Conservation (phyloP, 2,113 vertebrate genomes). For the Chaetorhynchus papuensis region DNA sequence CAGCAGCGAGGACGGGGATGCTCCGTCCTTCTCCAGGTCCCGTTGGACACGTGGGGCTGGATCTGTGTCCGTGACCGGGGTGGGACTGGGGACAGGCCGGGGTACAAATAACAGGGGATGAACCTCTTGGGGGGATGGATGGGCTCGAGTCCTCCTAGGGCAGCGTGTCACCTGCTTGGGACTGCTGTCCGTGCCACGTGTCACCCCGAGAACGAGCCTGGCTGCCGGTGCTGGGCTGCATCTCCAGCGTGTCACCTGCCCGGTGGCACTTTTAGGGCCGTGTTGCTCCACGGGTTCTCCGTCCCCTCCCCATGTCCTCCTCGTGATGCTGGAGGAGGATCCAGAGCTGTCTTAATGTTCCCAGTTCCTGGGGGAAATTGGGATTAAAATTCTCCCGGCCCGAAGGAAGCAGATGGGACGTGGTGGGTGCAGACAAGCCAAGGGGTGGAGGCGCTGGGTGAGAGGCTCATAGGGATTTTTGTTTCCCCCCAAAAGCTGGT, state of each 20-base stretch:
- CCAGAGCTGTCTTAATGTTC: neutral
- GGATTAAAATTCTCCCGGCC: neutral
- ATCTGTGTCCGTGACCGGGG: neutral
- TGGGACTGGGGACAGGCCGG: neutral
- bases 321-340: neutral
- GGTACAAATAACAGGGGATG: neutral
- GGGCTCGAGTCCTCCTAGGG: conserved; percentile 24
- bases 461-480: rapidly evolving
- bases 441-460: neutral
- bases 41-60: neutral
- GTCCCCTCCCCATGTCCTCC: no score
- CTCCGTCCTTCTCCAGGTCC: neutral
- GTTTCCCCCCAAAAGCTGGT: neutral
- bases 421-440: neutral
- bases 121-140: neutral
- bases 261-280: neutral
- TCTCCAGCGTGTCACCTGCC: rapidly evolving
- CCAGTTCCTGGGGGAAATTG: neutral
- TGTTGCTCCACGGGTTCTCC: neutral
- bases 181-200: rapidly evolving
- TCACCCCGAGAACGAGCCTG: neutral
- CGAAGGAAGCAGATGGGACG: neutral
- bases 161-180: neutral
- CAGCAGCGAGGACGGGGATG: neutral
- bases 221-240: neutral